phyloP scores from a whole-genome alignment of 2,113 vertebrate species.

The Cranoglanis bouderius region DNA sequence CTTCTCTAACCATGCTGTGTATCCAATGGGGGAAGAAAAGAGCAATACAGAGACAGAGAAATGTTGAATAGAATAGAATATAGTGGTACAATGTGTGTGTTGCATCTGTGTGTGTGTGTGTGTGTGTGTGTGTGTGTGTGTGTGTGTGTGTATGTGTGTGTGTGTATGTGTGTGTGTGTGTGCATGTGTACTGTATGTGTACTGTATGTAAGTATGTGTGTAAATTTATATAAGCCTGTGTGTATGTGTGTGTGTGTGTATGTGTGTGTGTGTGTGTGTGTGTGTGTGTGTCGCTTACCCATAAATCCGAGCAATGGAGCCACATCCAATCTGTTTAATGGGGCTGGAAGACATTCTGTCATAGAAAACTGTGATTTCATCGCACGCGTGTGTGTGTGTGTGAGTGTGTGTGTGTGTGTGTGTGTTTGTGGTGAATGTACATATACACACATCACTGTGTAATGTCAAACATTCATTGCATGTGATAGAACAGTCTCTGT shows the following conservation, averaged over 20 bases:
- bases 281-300: constrained; percentile 60
- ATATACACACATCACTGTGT: constrained; percentile 16
- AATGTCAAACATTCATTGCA: constrained; percentile 23
- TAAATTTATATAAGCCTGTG: background rate
- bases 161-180: constrained; percentile 26
- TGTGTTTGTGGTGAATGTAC: constrained; percentile 29
- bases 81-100: background rate
- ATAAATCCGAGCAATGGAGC: constrained; percentile 76
- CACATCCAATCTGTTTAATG: constrained; percentile 78
- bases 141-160: constrained; percentile 21
- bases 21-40: constrained; percentile 59
- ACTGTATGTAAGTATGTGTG: constrained; percentile 6
- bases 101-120: background rate
- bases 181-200: background rate
- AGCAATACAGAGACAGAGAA: constrained; percentile 18
- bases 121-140: background rate
- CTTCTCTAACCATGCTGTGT: constrained; percentile 63
- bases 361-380: constrained; percentile 76
- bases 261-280: constrained; percentile 18
- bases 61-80: background rate
- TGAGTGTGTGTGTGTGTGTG: background rate
- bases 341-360: constrained; percentile 79
- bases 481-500: constrained; percentile 32
- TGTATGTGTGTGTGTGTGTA: background rate
- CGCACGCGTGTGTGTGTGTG: background rate